Conservation (phyloP, 1,140 invertebrate species). For the Caenorhabditis brenneri region DNA sequence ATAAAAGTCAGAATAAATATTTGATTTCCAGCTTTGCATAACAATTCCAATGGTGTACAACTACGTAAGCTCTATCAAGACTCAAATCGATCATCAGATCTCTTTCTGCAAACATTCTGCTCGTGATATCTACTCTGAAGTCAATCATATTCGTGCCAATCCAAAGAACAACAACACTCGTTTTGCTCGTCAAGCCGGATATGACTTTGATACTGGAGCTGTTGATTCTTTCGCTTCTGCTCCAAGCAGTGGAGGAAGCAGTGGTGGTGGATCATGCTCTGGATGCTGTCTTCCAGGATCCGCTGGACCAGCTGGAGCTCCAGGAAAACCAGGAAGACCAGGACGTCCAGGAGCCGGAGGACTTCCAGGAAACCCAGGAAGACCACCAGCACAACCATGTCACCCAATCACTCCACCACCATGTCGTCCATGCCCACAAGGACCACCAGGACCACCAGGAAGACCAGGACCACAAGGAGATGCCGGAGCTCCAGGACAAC, state of each 20-base stretch:
- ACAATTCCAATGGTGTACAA: slow-evolving; percentile 69
- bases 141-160: slow-evolving; percentile 53
- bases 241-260: not conserved
- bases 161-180: slow-evolving; percentile 26
- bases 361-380: slow-evolving; percentile 23
- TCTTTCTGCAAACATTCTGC: slow-evolving; percentile 67
- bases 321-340: slow-evolving; percentile 31
- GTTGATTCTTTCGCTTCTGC: slow-evolving; percentile 13
- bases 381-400: slow-evolving; percentile 18
- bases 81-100: slow-evolving; percentile 64
- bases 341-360: slow-evolving; percentile 16
- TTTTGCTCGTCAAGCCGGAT: slow-evolving; percentile 8
- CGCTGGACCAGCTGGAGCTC: slow-evolving; percentile 9
- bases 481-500: slow-evolving; percentile 36
- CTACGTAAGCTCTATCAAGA: slow-evolving; percentile 62
- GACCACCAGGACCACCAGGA: slow-evolving; percentile 49
- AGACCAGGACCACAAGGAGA: slow-evolving; percentile 33
- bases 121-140: slow-evolving; percentile 68
- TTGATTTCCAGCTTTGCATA: slow-evolving; percentile 64
- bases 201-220: slow-evolving; percentile 3
- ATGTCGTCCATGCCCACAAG: slow-evolving; percentile 36
- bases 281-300: slow-evolving; percentile 27
- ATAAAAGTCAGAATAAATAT: too few species aligned
- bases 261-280: slow-evolving; percentile 27
- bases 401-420: slow-evolving; percentile 14